Evolutionary conservation across 2,888 invertebrate genomes (phyloP).

Genomic region (Tetragonisca angustula): DNA sequence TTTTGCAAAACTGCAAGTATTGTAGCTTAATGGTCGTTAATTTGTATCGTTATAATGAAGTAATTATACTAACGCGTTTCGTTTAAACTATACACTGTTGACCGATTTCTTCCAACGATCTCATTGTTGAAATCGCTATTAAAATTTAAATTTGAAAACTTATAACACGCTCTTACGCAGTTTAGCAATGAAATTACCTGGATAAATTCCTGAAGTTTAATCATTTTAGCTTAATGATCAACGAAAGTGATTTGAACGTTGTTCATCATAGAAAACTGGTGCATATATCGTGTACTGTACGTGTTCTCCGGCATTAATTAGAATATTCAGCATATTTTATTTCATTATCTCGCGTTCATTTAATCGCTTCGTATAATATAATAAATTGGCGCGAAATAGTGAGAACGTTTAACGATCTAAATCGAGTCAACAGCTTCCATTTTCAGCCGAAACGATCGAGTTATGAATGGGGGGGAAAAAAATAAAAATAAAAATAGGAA

Average conservation of each 20-base stretch:
- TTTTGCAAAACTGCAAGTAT: background rate
- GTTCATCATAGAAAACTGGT: too few species aligned
- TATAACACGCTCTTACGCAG: too few species aligned
- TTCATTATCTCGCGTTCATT: background rate
- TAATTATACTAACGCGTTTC: background rate
- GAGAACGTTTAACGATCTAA: conserved; percentile 13
- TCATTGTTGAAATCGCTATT: background rate
- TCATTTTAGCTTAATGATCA: background rate
- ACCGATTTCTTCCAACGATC: background rate
- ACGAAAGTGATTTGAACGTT: too few species aligned
- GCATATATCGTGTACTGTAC: background rate
- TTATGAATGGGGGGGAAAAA: background rate
- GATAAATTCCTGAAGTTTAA: background rate
- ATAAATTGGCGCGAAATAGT: background rate
- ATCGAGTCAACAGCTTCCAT: conserved; percentile 14
- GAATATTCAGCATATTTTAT: background rate
- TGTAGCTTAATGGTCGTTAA: background rate
- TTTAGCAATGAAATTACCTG: background rate
- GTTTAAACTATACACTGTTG: background rate
- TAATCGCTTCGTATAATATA: background rate
- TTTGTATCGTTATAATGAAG: background rate
- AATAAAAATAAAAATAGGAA: background rate
- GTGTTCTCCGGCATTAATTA: too few species aligned
- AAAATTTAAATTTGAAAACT: background rate
- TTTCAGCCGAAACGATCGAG: conserved; percentile 9